These are phyloP conservation scores for Caenorhabditis imperialis DNA, from an alignment of 2,888 invertebrate species.

Conservation along the genomic window DNA sequence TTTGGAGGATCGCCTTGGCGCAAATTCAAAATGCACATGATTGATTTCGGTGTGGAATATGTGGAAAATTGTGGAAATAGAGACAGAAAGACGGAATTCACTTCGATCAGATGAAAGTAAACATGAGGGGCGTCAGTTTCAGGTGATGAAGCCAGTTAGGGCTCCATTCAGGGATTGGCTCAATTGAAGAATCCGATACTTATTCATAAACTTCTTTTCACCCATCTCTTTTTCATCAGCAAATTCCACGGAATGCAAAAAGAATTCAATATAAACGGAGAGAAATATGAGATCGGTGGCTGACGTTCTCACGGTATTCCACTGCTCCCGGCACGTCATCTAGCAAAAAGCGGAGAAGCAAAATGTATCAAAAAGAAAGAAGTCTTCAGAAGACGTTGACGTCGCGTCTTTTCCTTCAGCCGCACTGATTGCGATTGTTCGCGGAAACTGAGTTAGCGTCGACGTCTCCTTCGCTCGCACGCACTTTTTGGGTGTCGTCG, in stretches of 20 bases:
- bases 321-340: constrained; percentile 26
- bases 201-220: constrained; percentile 8
- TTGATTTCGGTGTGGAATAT: constrained; percentile 38
- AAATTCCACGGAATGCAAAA: too few species aligned
- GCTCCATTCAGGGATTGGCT: constrained; percentile 39
- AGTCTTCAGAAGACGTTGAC: constrained; percentile 7
- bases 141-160: constrained; percentile 36
- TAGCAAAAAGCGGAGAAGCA: not conserved
- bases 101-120: not conserved
- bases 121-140: not conserved
- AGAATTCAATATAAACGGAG: constrained; percentile 22
- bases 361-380: not conserved
- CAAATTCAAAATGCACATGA: constrained; percentile 59
- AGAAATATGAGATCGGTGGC: constrained; percentile 42
- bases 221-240: too few species aligned
- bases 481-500: constrained; percentile 12
- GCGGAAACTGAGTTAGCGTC: constrained; percentile 51
- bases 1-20: constrained; percentile 53
- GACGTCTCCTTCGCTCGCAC: constrained; percentile 22
- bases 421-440: constrained; percentile 51
- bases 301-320: constrained; percentile 37
- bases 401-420: not conserved
- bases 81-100: not conserved
- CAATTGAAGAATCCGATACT: constrained; percentile 19
- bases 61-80: not conserved